Base-by-base conservation (phyloP, 2,888 invertebrate genomes). In the Diaprepes abbreviatus region DNA sequence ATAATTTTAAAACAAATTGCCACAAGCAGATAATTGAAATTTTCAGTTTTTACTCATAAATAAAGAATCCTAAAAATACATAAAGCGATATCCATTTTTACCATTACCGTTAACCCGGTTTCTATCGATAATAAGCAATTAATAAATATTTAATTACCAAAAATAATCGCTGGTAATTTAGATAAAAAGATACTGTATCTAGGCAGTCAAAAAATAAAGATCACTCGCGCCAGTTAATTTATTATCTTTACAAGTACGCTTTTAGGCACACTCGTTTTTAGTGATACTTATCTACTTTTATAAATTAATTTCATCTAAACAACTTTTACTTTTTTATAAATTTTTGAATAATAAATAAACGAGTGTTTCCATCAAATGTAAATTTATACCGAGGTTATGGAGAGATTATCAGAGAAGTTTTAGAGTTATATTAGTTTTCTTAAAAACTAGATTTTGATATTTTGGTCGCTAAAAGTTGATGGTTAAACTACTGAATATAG, bases 311-410 rank as follows among this genome's bases (percentile, higher is more conserved):
- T 36, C 35, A 36, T 54, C 1, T 54, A 19, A 7, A n/a, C 35
- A 4, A 36, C 54, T 35, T 54, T 54, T 54, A 54, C 54, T 54
- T 54, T 19, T 16, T 54, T 54, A 16, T 7, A 16, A 28, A 9
- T 5, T 16, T 33, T 16, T 10, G 10, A n/a, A 1, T 31, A 24
- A 16, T 52, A 52, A 50, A 12, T 14, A 31, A 52, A 52, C 31
- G 3, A 3, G 3, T 24, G n/a, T n/a, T n/a, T n/a, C n/a, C n/a
- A n/a, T n/a, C n/a, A n/a, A n/a, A n/a, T n/a, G n/a, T n/a, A n/a
- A n/a, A n/a, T n/a, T n/a, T n/a, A n/a, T n/a, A n/a, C n/a, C n/a
- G n/a, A n/a, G n/a, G n/a, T n/a, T n/a, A n/a, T n/a, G n/a, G n/a
- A n/a, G n/a, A n/a, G n/a, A n/a, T n/a, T n/a, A n/a, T n/a, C n/a